These are phyloP conservation scores for Sinocyclocheilus anshuiensis DNA, from an alignment of 2,113 vertebrate species.

Conservation along the genomic window DNA sequence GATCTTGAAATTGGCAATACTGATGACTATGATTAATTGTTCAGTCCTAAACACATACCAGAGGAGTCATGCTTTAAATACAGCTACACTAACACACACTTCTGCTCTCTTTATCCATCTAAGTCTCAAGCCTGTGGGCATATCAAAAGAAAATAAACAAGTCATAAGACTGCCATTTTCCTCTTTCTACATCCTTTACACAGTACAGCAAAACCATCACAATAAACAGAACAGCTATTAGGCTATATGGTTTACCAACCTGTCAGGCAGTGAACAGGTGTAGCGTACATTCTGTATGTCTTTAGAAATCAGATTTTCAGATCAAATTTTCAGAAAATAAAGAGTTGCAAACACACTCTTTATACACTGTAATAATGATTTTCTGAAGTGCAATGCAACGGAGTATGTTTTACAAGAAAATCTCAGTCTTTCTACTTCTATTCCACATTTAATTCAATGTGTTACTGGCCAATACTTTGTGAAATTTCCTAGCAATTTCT, in stretches of 20 bases:
- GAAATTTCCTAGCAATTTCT: no score
- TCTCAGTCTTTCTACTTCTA: no score
- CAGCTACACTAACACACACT: background rate
- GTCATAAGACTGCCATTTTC: constrained; percentile 57
- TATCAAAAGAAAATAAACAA: constrained; percentile 57
- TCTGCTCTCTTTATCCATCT: background rate
- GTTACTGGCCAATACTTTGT: no score
- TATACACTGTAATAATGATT: no score
- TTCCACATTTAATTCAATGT: no score
- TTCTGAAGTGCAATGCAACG: no score
- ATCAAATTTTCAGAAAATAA: background rate
- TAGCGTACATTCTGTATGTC: background rate
- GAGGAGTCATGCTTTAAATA: constrained; percentile 10
- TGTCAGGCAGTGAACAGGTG: constrained; percentile 22
- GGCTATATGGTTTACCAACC: constrained; percentile 3
- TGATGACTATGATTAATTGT: constrained; percentile 15
- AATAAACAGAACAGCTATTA: constrained; percentile 35
- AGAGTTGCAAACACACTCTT: background rate
- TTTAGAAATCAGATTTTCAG: background rate
- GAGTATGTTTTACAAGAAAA: no score
- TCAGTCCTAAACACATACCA: constrained; percentile 5
- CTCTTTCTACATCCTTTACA: background rate
- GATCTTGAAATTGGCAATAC: background rate
- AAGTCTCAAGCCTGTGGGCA: constrained; percentile 42
- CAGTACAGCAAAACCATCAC: background rate